A percentile compares a stretch with the other conserved stretches of the same genome.
Conservation (phyloP, 2,113 vertebrate species). For the Mola mola region DNA sequence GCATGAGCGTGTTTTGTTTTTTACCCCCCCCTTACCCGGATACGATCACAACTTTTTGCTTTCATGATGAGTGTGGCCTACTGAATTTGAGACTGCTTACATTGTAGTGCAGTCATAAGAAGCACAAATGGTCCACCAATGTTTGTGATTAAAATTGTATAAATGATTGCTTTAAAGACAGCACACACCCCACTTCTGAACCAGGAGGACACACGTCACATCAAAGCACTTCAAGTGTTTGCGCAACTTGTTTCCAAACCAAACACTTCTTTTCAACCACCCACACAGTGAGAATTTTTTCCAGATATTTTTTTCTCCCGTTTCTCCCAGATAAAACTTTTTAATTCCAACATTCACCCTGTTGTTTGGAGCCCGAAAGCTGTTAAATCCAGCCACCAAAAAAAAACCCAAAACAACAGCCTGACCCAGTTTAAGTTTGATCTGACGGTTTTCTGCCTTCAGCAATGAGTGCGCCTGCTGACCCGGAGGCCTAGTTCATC, state of each 20-base stretch:
- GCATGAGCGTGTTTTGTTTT: no score
- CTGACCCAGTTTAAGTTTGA: constrained; percentile 58
- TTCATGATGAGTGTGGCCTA: neutral
- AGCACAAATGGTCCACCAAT: constrained; percentile 3
- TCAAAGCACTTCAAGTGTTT: constrained; percentile 45
- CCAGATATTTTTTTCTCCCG: neutral
- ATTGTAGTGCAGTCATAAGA: neutral
- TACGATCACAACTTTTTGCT: neutral
- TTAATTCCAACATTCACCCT: constrained; percentile 10
- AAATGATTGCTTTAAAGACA: constrained; percentile 44
- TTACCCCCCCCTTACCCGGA: no score
- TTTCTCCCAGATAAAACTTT: constrained; percentile 26
- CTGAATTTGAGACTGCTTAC: no score
- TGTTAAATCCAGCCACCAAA: constrained; percentile 49
- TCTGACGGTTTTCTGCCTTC: constrained; percentile 42
- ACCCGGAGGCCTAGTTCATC: constrained; percentile 44
- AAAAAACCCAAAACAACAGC: no score
- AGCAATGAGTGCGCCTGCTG: constrained; percentile 32
- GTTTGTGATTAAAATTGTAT: constrained; percentile 20
- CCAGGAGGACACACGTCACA: constrained; percentile 17
- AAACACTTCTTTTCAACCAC: constrained; percentile 27
- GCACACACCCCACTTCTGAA: constrained; percentile 22
- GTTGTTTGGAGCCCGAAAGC: constrained; percentile 26
- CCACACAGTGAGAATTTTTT: constrained; percentile 14
- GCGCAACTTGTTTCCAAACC: constrained; percentile 8